Evolutionary conservation across 2,113 vertebrate genomes (phyloP), one percentile per base, ranked within the genome.

Genomic region (Hippoglossus stenolepis): DNA sequence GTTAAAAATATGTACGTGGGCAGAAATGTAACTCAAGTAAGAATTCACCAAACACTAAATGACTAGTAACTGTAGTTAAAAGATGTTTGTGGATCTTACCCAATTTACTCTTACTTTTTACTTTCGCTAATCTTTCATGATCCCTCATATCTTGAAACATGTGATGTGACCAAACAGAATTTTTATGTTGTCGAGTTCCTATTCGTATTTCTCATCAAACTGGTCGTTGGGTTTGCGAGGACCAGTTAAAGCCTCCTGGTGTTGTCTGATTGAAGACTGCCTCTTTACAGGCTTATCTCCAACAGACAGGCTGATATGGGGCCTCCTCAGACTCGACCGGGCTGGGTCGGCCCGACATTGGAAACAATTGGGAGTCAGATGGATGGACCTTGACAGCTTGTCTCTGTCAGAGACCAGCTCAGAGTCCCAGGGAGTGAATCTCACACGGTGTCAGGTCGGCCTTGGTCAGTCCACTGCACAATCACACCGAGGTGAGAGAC

Each of bases 381-480:
- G 67, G 83, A 90, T 84, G 72, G 68, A 83, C 28, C 56, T 73
- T 78, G 87, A 89, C 86, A 88, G 86, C 62, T 71, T 68, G 74
- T 79, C 73, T 84, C 84, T 85, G 89, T 74, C 80, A 80, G 75
- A 84, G 79, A 79, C 61, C 79, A 61, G 67, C 65, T 75, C 54
- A 35, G 63, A 51, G 69, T 73, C 77, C 65, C 70, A 40, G 45
- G 68, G 64, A 80, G 77, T 85, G 75, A 84, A 75, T 90, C 87
- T 79, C 59, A 60, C 23, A 24, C 72, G 26, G 70, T 40, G 73
- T 85, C 81, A 80, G 78, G 71, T 49, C 28, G 66, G 82, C 83
- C 68, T 68, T 61, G 83, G 80, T 78, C 61, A 67, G 72, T 35
- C 70, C 35, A 45, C 54, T 69, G 23, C 26, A 76, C 70, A 71